A percentile compares a stretch with the other conserved stretches of the same genome.
Conservation (phyloP, 1,140 invertebrate species). For the Cyphomyrmex costatus region DNA sequence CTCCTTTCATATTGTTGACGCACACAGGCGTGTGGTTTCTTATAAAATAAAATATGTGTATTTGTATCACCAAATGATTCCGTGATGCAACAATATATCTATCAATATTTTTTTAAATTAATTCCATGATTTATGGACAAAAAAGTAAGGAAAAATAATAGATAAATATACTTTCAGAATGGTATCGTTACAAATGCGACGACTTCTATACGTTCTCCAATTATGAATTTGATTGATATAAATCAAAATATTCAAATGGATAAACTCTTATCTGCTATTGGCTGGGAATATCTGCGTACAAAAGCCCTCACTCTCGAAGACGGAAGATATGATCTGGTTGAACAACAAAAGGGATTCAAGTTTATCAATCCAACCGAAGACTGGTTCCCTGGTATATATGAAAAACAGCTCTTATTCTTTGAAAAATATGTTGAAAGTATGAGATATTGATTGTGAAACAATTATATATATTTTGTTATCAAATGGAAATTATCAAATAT, state of each 20-base stretch:
- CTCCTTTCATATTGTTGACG: not conserved
- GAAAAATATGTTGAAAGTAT: not conserved
- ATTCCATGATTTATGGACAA: not conserved
- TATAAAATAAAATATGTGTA: not conserved
- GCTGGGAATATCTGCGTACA: constrained; percentile 94
- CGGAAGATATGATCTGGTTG: constrained; percentile 89
- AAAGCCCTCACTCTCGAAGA: constrained; percentile 89
- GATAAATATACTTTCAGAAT: constrained; percentile 79
- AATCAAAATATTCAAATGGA: constrained; percentile 91
- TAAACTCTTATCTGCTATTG: constrained; percentile 90
- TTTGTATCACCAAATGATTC: not conserved
- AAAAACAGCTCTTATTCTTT: constrained; percentile 13
- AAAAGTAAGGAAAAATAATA: constrained; percentile 19
- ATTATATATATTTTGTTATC: constrained; percentile 15
- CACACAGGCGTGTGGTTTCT: not conserved
- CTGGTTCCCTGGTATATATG: constrained; percentile 92
- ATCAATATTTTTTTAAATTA: constrained; percentile 25
- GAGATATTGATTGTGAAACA: not conserved
- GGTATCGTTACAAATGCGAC: constrained; percentile 93
- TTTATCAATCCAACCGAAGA: constrained; percentile 95
- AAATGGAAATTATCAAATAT: constrained; percentile 8
- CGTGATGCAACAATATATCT: not conserved
- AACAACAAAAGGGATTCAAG: constrained; percentile 92
- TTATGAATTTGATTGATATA: constrained; percentile 92
- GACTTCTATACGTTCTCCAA: constrained; percentile 92